Evolutionary conservation across 2,113 vertebrate species (phyloP), one percentile per base, ranked within the genome.

Genomic region (Pangasianodon hypophthalmus): DNA sequence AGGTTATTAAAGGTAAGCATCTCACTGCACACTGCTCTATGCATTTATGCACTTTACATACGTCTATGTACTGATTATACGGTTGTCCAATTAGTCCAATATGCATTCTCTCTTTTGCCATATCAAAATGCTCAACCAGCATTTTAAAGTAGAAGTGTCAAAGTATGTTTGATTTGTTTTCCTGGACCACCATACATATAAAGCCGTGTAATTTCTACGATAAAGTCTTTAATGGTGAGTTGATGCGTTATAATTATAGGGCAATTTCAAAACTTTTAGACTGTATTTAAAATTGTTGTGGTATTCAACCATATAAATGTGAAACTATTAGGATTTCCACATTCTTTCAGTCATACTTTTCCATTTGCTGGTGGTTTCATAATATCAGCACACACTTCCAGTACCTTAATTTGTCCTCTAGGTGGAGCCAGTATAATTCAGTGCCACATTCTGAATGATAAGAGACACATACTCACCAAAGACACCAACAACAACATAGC

Each of bases 361-460:
- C 13, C 3, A 29, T 81, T 41, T 52, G 21, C 60, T 54, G 3
- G 2, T 16, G 19, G 21, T 54, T 50, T 64, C 21, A 26, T 18
- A 24, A 82, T 54, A 64, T 13, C 50, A 4, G 56, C 37, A 26
- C 24, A 77, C 24, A 62, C 6, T 83, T 71, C 14, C 13, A 88
- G 11, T 58, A 44, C 37, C 4, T n/a, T 29, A 14, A 64, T 82
- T 37, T 88, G 32, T 71, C 69, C 50, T 73, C 21, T 87, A 99
- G 98, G 98, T 84, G 98, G 98, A 92, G 98, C 98, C 91, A 99
- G 98, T 95, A 99, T 99, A 94, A 98, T 98, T 92, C 98, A 99
- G 94, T 99, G 98, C 95, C 97, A 99, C 96, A 99, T 99, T 94
- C 97, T 99, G 91, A 99, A 99, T 60, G 98, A 99, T 95, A 99